These are phyloP conservation scores for Allacma fusca DNA, from an alignment of 2,888 invertebrate genomes.

Conservation along the genomic window DNA sequence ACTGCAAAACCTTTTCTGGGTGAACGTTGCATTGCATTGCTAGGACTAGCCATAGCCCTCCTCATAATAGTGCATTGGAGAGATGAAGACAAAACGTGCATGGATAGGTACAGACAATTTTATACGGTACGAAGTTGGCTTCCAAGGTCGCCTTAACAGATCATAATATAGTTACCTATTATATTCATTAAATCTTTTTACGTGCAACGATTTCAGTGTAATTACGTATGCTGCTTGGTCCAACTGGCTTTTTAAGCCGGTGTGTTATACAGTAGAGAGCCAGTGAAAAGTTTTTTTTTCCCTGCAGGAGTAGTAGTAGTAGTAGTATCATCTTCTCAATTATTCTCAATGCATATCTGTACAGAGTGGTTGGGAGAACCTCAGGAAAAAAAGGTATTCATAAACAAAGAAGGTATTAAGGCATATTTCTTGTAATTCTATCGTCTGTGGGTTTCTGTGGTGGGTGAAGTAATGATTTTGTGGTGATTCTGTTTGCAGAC, in stretches of 20 bases:
- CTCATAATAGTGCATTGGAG: too few relatives aligned
- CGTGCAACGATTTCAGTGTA: neutral
- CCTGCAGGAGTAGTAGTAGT: too few relatives aligned
- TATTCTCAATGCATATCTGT: too few relatives aligned
- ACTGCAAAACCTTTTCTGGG: too few relatives aligned
- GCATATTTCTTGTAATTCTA: neutral
- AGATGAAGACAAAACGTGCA: neutral
- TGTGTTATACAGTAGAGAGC: neutral
- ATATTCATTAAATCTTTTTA: neutral
- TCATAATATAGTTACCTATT: neutral
- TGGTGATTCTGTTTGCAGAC: slow-evolving; percentile 53
- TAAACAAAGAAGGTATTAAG: neutral
- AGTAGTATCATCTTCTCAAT: too few relatives aligned
- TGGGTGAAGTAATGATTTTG: slow-evolving; percentile 11
- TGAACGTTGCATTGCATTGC: too few relatives aligned
- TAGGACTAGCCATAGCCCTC: too few relatives aligned
- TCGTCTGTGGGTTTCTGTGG: slow-evolving; percentile 6
- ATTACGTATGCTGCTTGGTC: neutral
- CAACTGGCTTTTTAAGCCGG: neutral
- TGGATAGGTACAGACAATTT: neutral
- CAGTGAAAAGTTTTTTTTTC: too few relatives aligned
- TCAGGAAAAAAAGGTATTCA: too few relatives aligned
- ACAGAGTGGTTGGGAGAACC: neutral
- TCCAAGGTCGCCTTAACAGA: slow-evolving; percentile 25
- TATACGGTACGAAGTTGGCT: neutral